Percentiles rank a stretch among this genome's conserved stretches.
Evolutionary conservation across 2,797 vertebrate genomes (phyloP).

Genomic region (Gobionotothen gibberifrons): DNA sequence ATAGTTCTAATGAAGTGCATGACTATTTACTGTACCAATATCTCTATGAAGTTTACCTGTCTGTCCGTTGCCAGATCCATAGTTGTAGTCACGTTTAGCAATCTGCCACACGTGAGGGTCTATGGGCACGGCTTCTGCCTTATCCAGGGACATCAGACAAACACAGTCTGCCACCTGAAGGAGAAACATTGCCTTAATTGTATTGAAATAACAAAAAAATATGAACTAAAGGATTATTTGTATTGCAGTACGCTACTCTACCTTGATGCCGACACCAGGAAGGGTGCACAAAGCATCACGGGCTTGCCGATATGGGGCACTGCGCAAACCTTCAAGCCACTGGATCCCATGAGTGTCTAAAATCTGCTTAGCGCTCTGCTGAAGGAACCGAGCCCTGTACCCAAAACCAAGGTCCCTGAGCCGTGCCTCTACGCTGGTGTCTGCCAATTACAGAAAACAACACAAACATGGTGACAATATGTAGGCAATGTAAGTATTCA

Average conservation of each 20-base stretch:
- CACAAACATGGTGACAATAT: neutral
- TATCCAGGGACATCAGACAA: conserved; percentile 95
- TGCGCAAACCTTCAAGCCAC: conserved; percentile 88
- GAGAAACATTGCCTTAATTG: conserved; percentile 9
- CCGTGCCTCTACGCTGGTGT: conserved; percentile 80
- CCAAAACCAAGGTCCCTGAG: conserved; percentile 93
- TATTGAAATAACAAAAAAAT: too few species aligned
- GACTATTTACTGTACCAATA: conserved; percentile 84
- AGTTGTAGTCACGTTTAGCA: conserved; percentile 88
- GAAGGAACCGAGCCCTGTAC: conserved; percentile 93
- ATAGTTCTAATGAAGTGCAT: neutral
- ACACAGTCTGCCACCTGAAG: conserved; percentile 94
- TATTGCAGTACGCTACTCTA: conserved; percentile 75
- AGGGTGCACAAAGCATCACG: conserved; percentile 87
- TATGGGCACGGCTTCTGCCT: conserved; percentile 90
- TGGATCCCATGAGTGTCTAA: conserved; percentile 77
- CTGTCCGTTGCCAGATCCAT: conserved; percentile 69
- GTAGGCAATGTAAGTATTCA: neutral
- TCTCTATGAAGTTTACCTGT: conserved; percentile 89
- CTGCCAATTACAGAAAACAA: conserved; percentile 73
- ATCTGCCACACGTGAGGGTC: conserved; percentile 97
- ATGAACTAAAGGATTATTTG: too few species aligned
- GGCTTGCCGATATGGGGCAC: conserved; percentile 85
- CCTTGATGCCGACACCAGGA: conserved; percentile 94
- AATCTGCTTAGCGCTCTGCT: conserved; percentile 87